phyloP scores from a whole-genome alignment of 2,113 vertebrate species.

The Varanus komodoensis region DNA sequence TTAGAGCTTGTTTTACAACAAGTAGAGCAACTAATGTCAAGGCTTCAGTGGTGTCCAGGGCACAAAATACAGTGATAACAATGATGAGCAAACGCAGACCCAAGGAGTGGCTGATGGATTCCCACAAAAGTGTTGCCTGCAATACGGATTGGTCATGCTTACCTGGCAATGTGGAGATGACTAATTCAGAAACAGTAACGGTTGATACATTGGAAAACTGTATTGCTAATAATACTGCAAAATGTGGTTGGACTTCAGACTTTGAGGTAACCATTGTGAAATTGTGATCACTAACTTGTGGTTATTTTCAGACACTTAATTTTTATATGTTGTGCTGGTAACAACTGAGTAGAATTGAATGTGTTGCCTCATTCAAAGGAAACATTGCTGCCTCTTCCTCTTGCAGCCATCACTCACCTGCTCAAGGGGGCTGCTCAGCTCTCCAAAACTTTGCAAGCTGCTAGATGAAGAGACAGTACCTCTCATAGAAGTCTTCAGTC shows the following conservation, averaged over 20 bases:
- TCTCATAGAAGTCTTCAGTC: background rate
- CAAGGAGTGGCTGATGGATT: background rate
- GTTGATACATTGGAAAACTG: background rate
- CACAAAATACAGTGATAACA: constrained; percentile 69
- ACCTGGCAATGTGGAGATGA: accelerated
- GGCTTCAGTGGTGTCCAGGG: constrained; percentile 41
- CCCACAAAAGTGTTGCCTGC: constrained; percentile 42
- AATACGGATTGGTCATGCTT: constrained; percentile 45
- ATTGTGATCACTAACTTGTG: too few relatives aligned
- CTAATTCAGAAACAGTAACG: accelerated
- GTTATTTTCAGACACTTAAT: background rate
- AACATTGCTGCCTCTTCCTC: too few relatives aligned
- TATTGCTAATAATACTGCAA: background rate
- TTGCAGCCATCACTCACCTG: too few relatives aligned
- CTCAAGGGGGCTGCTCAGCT: too few relatives aligned
- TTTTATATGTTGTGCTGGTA: background rate
- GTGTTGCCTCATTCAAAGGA: too few relatives aligned
- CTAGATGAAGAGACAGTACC: background rate
- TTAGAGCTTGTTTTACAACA: constrained; percentile 63
- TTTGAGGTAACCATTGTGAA: constrained; percentile 64
- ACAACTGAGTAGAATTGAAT: background rate
- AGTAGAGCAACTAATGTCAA: constrained; percentile 59
- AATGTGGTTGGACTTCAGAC: constrained; percentile 25
- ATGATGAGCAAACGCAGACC: constrained; percentile 57
- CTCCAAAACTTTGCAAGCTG: background rate